Conservation (phyloP, 2,888 invertebrate species). For the Chloroclysta siterata region DNA sequence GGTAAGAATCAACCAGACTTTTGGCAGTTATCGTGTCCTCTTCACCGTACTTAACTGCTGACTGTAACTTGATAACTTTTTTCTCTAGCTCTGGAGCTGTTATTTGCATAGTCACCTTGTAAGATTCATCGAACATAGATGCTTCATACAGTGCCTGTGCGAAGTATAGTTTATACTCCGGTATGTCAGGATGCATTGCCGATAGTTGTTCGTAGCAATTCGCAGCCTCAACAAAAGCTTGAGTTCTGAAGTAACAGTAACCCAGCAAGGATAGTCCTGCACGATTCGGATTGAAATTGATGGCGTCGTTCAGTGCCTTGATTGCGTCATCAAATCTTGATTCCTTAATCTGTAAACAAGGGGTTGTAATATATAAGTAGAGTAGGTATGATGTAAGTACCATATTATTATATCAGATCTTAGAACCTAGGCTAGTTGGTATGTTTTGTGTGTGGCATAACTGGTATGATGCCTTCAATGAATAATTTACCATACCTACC, state of each 20-base stretch:
- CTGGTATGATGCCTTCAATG: too few relatives aligned
- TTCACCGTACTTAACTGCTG: slow-evolving; percentile 98
- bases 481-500: too few relatives aligned
- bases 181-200: slow-evolving; percentile 93
- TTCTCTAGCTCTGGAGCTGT: slow-evolving; percentile 87
- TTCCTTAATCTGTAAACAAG: slow-evolving; percentile 92
- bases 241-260: slow-evolving; percentile 97
- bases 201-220: slow-evolving; percentile 97
- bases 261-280: slow-evolving; percentile 97
- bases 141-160: slow-evolving; percentile 98
- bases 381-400: too few relatives aligned
- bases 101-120: slow-evolving; percentile 91
- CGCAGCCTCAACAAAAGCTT: slow-evolving; percentile 97
- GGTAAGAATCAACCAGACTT: slow-evolving; percentile 94
- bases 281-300: slow-evolving; percentile 91
- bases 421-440: too few relatives aligned
- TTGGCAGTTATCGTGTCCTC: slow-evolving; percentile 96
- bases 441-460: too few relatives aligned
- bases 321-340: slow-evolving; percentile 95
- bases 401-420: too few relatives aligned
- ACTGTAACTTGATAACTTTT: slow-evolving; percentile 93
- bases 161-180: slow-evolving; percentile 95
- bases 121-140: slow-evolving; percentile 96
- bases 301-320: slow-evolving; percentile 92
- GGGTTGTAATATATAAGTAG: too few relatives aligned